A percentile compares a stretch with the other conserved stretches of the same genome.
phyloP scores from a whole-genome alignment of 2,113 vertebrate species.

The Gobiocypris rarus region DNA sequence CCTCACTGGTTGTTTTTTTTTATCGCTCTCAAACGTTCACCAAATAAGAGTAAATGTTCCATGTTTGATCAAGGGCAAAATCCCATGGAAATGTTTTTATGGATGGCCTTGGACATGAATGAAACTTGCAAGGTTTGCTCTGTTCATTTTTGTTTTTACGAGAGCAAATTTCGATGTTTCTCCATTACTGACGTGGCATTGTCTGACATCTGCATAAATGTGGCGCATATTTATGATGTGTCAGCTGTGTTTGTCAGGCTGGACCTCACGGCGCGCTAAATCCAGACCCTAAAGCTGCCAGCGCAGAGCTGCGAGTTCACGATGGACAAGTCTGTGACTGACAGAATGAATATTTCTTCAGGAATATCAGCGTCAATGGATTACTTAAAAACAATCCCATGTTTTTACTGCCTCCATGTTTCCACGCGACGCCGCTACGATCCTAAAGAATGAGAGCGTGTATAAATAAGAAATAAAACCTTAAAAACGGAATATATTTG shows the following conservation, averaged over 20 bases:
- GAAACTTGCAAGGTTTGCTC: background rate
- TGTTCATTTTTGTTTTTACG: constrained; percentile 71
- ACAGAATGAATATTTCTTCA: constrained; percentile 57
- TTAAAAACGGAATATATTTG: background rate
- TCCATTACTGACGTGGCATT: constrained; percentile 78
- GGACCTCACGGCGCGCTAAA: constrained; percentile 79
- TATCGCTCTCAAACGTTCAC: background rate
- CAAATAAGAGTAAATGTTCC: background rate
- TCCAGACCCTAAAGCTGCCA: constrained; percentile 79
- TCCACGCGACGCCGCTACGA: background rate
- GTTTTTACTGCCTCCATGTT: constrained; percentile 42
- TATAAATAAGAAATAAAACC: background rate
- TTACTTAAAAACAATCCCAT: constrained; percentile 31
- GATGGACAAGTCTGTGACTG: constrained; percentile 52
- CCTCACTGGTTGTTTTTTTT: background rate
- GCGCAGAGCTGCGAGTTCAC: constrained; percentile 7
- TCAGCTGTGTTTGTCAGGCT: constrained; percentile 83
- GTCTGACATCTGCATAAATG: constrained; percentile 80
- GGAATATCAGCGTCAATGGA: constrained; percentile 44
- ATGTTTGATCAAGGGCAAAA: background rate
- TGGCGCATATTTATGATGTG: constrained; percentile 85
- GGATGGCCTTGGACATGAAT: background rate
- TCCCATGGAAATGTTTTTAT: background rate
- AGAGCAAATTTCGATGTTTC: constrained; percentile 83
- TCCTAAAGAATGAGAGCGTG: background rate